Base-by-base conservation (phyloP, 2,888 invertebrate species). In the Morpho achilles region DNA sequence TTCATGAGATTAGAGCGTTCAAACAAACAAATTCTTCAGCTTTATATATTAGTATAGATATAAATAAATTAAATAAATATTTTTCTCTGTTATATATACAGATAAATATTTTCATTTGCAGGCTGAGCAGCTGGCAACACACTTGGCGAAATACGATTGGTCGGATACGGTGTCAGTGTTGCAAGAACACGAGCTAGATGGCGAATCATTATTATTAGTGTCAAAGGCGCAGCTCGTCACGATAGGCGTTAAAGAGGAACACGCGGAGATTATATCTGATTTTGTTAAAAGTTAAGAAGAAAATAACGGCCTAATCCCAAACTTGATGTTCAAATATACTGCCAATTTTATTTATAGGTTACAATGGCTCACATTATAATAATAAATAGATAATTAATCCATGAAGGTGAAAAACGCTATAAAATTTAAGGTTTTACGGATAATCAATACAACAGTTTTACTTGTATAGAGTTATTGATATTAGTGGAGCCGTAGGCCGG, bases 101-200 rank as follows among this genome's bases (percentile, higher is more conserved):
- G 32, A 32, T 5, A 32, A 32, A 43, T 43, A 43, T 58, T 53
- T 53, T 63, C 50, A 42, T 64, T 70, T 66, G 10, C 76, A 89
- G 88, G 74, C 81, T 1, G 76, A 79, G 0, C 69, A 87, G 46
- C 62, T 89, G 50, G 67, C 77, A 7, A 58, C 67, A 1, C 77
- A 85, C 56, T 72, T 89, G 1, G 61, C 72, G 0, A 76, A 80
- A 60, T 73, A 68, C 66, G 69, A 42, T 41, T 89, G 89, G 89
- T 68, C 67, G 0, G 83, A 87, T 39, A 82, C 87, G 0, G 79
- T 82, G 1, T 67, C 79, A 1, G 71, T 80, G 0, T 69, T 89
- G 8, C 73, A 73, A 56, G 88, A 87, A n/a, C 84, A 89, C 56
- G 89, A 89, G 62, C 83, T 89, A 0, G 89, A 89, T 7, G 89